Percentiles rank a stretch among this genome's conserved stretches.
These are phyloP conservation scores for Cephus rjabovi DNA, from an alignment of 2,888 invertebrate genomes.

Conservation along the genomic window DNA sequence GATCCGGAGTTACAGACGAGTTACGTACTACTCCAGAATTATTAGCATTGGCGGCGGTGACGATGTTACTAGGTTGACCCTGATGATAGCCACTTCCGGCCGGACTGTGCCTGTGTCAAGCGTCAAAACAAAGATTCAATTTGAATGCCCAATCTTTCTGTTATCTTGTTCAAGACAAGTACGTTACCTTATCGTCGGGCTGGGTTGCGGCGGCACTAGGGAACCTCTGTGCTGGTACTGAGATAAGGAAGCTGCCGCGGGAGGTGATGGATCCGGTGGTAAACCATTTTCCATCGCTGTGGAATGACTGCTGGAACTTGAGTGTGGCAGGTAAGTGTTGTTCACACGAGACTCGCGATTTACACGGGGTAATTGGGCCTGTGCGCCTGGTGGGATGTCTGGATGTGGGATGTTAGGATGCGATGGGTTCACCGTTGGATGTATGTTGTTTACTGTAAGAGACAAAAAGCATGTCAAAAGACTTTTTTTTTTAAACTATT, in stretches of 20 bases:
- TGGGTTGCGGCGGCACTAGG: conserved; percentile 62
- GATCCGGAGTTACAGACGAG: conserved; percentile 61
- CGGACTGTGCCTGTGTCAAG: conserved; percentile 54
- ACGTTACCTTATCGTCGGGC: conserved; percentile 64
- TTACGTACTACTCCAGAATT: conserved; percentile 63
- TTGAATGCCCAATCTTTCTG: not conserved
- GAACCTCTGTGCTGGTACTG: conserved; percentile 63
- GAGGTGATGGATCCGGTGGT: conserved; percentile 67
- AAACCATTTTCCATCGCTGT: conserved; percentile 68
- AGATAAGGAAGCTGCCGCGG: conserved; percentile 56
- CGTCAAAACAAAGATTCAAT: not conserved
- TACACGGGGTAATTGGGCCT: conserved; percentile 52
- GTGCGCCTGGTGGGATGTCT: conserved; percentile 66
- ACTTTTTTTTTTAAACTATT: not conserved
- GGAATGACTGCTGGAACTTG: conserved; percentile 56
- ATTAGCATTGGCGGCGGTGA: conserved; percentile 56
- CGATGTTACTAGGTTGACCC: conserved; percentile 58
- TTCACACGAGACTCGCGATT: conserved; percentile 58
- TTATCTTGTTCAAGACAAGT: not conserved
- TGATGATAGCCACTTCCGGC: conserved; percentile 60
- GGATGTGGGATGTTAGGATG: conserved; percentile 67
- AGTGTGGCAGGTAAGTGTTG: conserved; percentile 59
- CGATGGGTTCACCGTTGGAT: conserved; percentile 66
- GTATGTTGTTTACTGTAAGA: conserved; percentile 69
- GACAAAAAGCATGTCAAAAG: not conserved